Base-by-base conservation (phyloP, 2,113 vertebrate genomes). In the Cyrtonyx montezumae region DNA sequence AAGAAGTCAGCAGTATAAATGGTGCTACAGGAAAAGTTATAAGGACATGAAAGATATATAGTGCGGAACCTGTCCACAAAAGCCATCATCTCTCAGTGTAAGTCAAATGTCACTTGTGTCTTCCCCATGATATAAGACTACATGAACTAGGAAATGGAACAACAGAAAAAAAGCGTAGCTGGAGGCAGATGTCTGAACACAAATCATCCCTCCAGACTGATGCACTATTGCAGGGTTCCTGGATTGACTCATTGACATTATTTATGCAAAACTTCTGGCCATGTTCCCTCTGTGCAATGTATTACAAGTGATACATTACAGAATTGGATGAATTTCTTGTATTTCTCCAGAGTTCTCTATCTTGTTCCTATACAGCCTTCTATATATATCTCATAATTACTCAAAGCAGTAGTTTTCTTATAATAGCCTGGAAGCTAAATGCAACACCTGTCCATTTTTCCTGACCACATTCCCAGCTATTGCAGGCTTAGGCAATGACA, bases 61-160 rank as follows among this genome's bases (percentile, higher is more conserved):
- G 42, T 59, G 34, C 69, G 74, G 75, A 67, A 87, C 37, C 2
- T 82, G 84, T 79, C 87, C 81, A 42, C 55, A 74, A 73, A 88
- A 91, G 53, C 84, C 68, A 87, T 92, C 81, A 70, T 93, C 25
- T 63, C 89, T 73, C 0, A 4, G 59, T 0, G 18, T n/a, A 59
- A 95, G 84, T 94, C 67, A 91, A 96, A 96, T 92, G 94, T 55
- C 75, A 94, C 84, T 95, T 87, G 84, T 94, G 89, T 92, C 91
- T 95, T 91, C 67, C 34, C 34, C 63, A 3, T 94, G 84, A 92
- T 81, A 88, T 89, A 96, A 79, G 92, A 77, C 81, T 69, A 8
- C 53, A 28, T 79, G 89, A 92, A 82, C 55, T 59, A 79, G 42
- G 49, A 78, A 92, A 69, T 63, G 79, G 87, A 94, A 91, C 86